These are phyloP conservation scores for Hippocampus zosterae DNA, from an alignment of 2,113 vertebrate genomes.

Conservation along the genomic window DNA sequence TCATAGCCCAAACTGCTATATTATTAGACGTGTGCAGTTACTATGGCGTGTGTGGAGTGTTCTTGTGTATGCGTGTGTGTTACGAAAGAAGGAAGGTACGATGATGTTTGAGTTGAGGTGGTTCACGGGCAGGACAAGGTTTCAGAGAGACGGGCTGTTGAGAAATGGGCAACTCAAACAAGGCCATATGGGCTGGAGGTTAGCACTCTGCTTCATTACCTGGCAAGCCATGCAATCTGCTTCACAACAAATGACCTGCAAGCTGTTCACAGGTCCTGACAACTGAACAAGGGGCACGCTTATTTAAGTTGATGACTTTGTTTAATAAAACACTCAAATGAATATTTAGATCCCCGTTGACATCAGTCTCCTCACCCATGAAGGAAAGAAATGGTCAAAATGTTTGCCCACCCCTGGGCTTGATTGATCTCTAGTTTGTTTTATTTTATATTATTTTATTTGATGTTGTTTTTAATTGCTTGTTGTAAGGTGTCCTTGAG, in stretches of 20 bases:
- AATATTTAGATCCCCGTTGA: not conserved
- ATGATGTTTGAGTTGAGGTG: not conserved
- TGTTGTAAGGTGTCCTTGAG: too few relatives aligned
- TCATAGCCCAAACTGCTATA: not conserved
- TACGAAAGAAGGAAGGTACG: not conserved
- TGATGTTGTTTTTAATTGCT: too few relatives aligned
- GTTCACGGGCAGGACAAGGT: conserved; percentile 14
- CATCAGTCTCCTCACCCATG: not conserved
- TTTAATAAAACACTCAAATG: not conserved
- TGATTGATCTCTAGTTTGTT: too few relatives aligned
- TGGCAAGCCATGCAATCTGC: not conserved
- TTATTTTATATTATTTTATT: too few relatives aligned
- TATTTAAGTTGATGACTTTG: not conserved
- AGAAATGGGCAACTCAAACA: conserved; percentile 1
- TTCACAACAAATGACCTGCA: not conserved
- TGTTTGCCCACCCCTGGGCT: too few relatives aligned
- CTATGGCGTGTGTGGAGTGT: not conserved
- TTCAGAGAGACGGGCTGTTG: conserved; percentile 1
- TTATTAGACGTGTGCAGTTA: not conserved
- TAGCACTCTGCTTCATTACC: conserved; percentile 11
- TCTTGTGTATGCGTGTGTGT: not conserved
- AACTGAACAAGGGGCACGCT: not conserved
- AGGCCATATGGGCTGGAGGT: conserved; percentile 13
- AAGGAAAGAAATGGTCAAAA: not conserved
- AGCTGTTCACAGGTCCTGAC: not conserved